These are phyloP conservation scores for Cydia strobilella DNA, from an alignment of 1,140 invertebrate species.

Conservation along the genomic window DNA sequence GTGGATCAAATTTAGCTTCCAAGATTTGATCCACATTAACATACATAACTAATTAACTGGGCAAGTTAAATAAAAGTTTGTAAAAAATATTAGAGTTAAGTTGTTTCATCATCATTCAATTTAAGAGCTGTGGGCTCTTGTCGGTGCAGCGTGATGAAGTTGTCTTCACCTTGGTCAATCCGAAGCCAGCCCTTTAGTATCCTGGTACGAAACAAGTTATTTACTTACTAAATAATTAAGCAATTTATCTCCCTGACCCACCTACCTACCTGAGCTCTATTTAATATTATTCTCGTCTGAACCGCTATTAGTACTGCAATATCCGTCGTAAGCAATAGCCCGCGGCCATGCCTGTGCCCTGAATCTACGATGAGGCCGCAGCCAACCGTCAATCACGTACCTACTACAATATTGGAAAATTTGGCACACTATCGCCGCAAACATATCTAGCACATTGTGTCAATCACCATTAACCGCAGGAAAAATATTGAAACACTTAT, in stretches of 20 bases:
- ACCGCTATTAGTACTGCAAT: slow-evolving; percentile 2
- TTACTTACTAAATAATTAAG: no score
- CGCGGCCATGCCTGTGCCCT: slow-evolving; percentile 16
- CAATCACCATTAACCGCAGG: slow-evolving; percentile 9
- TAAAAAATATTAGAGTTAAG: no score
- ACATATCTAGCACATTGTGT: slow-evolving; percentile 11
- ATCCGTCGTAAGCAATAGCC: slow-evolving; percentile 24
- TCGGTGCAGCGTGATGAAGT: no score
- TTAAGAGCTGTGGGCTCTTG: no score
- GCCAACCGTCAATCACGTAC: slow-evolving; percentile 19
- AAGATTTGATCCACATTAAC: no score
- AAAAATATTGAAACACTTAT: neutral
- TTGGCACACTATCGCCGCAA: slow-evolving; percentile 24
- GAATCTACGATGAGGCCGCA: slow-evolving; percentile 17
- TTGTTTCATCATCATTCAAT: no score
- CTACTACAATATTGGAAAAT: slow-evolving; percentile 30
- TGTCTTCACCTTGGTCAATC: no score
- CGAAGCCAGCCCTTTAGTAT: no score
- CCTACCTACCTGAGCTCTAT: neutral
- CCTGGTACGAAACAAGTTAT: no score
- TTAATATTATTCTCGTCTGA: neutral
- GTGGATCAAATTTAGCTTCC: no score
- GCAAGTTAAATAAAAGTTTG: no score
- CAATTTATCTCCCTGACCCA: neutral
- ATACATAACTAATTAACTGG: no score